Conservation (phyloP, 35 echinoderm and acorn worm genomes). For the Apostichopus japonicus region DNA sequence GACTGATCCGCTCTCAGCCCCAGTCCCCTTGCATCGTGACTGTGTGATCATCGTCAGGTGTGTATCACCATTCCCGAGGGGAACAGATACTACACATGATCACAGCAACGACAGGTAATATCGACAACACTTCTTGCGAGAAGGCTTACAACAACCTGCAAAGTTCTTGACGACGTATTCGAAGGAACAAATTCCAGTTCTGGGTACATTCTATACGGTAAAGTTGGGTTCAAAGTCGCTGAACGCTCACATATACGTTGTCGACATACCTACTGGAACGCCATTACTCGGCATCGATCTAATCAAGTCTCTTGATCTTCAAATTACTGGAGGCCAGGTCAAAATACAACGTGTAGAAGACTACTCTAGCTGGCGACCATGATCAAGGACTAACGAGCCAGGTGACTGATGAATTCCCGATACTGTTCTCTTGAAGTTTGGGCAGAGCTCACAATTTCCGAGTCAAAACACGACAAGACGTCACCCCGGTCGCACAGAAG, state of each 20-base stretch:
- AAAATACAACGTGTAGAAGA: not conserved
- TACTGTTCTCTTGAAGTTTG: not conserved
- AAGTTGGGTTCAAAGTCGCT: not conserved
- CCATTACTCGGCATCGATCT: slow-evolving; percentile 64
- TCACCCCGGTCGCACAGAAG: slow-evolving; percentile 21
- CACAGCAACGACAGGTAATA: too few relatives aligned
- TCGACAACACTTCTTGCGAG: not conserved
- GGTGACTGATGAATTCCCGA: slow-evolving; percentile 6
- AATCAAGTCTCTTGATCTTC: slow-evolving; percentile 34
- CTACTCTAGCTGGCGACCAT: not conserved
- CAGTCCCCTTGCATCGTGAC: too few relatives aligned
- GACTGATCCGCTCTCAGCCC: too few relatives aligned
- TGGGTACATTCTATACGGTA: slow-evolving; percentile 49
- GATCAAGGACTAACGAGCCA: not conserved
- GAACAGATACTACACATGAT: too few relatives aligned
- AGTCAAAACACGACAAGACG: slow-evolving; percentile 7
- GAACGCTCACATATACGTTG: slow-evolving; percentile 12
- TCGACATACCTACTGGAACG: not conserved
- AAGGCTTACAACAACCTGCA: not conserved
- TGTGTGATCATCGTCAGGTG: too few relatives aligned
- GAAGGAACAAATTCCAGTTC: not conserved
- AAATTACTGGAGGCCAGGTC: not conserved
- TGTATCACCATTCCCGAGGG: too few relatives aligned
- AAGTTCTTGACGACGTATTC: not conserved
- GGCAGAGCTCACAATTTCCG: slow-evolving; percentile 5